A percentile compares a stretch with the other conserved stretches of the same genome.
Conservation (phyloP, 1,140 invertebrate species). For the Diorhabda carinulata region DNA sequence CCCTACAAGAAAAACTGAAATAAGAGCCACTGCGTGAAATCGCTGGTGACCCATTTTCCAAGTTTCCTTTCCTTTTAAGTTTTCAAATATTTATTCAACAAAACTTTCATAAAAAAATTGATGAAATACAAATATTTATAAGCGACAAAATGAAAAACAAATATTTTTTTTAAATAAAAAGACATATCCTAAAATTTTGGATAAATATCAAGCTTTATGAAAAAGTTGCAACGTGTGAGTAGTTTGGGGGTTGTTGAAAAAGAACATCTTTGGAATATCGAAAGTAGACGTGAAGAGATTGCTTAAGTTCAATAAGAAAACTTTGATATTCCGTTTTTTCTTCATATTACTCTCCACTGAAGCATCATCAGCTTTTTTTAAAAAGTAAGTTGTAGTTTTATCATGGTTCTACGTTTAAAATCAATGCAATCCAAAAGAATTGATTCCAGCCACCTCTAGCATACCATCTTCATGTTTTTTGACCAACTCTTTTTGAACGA, state of each 20-base stretch:
- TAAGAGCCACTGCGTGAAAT: not conserved
- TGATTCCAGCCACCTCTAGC: not conserved
- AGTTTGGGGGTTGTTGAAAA: not conserved
- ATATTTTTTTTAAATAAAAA: not conserved
- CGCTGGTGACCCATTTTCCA: not conserved
- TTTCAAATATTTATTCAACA: not conserved
- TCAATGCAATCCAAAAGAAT: not conserved
- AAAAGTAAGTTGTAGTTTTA: not conserved
- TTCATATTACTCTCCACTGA: no score
- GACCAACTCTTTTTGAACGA: not conserved
- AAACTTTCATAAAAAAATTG: not conserved
- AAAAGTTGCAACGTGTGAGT: not conserved
- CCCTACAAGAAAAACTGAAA: not conserved
- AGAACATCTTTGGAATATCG: not conserved
- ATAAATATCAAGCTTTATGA: not conserved
- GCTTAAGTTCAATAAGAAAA: no score
- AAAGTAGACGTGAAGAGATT: no score
- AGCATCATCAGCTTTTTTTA: no score
- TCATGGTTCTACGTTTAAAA: not conserved
- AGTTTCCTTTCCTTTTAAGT: not conserved
- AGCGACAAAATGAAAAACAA: not conserved
- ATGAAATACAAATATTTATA: not conserved
- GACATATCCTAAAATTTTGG: not conserved
- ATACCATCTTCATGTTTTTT: not conserved
- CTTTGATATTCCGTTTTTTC: no score